A percentile compares a stretch with the other conserved stretches of the same genome.
These are phyloP conservation scores for Echinometra lucunter DNA, from an alignment of 53 echinoderm and acorn worm species.

Conservation along the genomic window DNA sequence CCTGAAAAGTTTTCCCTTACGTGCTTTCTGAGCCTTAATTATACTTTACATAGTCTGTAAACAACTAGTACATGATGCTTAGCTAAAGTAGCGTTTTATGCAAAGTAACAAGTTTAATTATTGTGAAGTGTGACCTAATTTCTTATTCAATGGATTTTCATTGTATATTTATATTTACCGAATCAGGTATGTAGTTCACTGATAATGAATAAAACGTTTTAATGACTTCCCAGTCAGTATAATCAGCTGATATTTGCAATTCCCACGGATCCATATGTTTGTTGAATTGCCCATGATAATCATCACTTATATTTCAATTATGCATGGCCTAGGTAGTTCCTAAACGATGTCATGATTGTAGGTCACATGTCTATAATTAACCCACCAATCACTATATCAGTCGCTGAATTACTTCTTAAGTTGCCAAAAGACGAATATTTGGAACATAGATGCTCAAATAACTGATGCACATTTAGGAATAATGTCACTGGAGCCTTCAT, in stretches of 20 bases:
- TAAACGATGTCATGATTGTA: neutral
- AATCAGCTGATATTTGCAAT: neutral
- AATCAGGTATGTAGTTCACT: neutral
- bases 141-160: neutral
- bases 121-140: too few species aligned
- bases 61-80: too few species aligned
- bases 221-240: neutral
- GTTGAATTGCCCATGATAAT: neutral
- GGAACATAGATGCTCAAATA: neutral
- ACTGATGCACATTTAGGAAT: neutral
- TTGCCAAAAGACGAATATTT: neutral
- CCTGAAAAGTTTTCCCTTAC: too few species aligned
- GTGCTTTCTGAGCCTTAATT: too few species aligned
- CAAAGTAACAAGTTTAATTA: too few species aligned
- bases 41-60: too few species aligned
- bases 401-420: neutral
- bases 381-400: neutral
- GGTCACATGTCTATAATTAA: constrained; percentile 32
- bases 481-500: neutral
- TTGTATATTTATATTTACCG: neutral
- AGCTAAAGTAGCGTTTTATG: too few species aligned
- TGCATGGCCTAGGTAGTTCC: neutral
- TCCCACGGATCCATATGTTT: neutral
- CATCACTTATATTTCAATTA: constrained; percentile 17
- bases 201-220: neutral